These are phyloP conservation scores for Rutilus rutilus DNA, from an alignment of 2,113 vertebrate genomes.

Conservation along the genomic window DNA sequence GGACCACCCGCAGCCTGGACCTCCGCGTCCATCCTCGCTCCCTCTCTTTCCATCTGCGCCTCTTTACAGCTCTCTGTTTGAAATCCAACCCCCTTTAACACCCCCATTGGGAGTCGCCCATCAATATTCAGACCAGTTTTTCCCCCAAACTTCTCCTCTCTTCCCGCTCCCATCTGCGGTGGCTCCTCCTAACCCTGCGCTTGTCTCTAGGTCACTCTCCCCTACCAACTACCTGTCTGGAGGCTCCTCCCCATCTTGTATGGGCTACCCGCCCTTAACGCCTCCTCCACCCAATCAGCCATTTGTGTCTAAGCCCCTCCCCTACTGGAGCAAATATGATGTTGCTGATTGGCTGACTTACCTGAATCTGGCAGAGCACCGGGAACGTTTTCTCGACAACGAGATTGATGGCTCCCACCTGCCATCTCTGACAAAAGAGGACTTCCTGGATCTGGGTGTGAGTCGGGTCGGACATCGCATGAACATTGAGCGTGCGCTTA, in stretches of 20 bases:
- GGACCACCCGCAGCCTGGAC: conserved; percentile 81
- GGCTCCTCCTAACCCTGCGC: conserved; percentile 70
- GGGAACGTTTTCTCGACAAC: conserved; percentile 91
- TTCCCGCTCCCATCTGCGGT: conserved; percentile 76
- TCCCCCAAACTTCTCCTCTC: conserved; percentile 73
- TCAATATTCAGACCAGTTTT: conserved; percentile 78
- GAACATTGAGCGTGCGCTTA: conserved; percentile 95
- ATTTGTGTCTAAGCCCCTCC: conserved; percentile 88
- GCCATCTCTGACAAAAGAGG: conserved; percentile 92
- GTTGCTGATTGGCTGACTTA: conserved; percentile 95
- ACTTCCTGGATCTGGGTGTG: conserved; percentile 93
- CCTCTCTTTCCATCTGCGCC: conserved; percentile 85
- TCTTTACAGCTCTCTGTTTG: conserved; percentile 72
- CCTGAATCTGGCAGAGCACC: conserved; percentile 88
- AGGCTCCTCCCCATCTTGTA: conserved; percentile 79
- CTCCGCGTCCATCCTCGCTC: conserved; percentile 87
- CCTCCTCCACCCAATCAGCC: conserved; percentile 86
- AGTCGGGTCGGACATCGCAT: conserved; percentile 93
- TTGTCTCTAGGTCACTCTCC: conserved; percentile 84
- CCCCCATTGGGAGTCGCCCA: conserved; percentile 72
- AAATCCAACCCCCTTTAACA: conserved; percentile 75
- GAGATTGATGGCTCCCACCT: conserved; percentile 94
- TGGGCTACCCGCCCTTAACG: conserved; percentile 82
- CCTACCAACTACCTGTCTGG: conserved; percentile 86
- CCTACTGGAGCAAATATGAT: conserved; percentile 94